Evolutionary conservation across 2,797 vertebrate species (phyloP), one percentile per base, ranked within the genome.

Genomic region (Sebastes iracundus): DNA sequence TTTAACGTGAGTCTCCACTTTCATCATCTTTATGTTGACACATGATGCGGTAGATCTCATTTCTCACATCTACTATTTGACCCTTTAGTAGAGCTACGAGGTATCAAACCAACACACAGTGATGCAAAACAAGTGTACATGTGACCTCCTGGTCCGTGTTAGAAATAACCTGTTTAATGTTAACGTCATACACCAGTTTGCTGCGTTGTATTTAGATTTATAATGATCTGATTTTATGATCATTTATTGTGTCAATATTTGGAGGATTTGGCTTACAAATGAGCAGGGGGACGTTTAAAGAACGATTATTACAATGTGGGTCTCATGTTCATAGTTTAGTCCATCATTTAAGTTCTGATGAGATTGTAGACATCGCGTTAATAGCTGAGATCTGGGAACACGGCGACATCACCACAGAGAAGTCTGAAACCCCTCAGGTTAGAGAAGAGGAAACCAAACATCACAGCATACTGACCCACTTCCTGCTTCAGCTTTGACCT

Each of bases 1-100:
- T 95, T 96, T 99, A 95, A 99, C 98, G 99, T 99, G 95, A 99
- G 98, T 91, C 58, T 72, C n/a, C 22, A 18, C 4, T 32, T 25
- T 5, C 6, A 7, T 38, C 1, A 14, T 67, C 16, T 18, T 49
- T 3, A 20, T 28, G 14, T 49, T 9, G 53, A 78, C 18, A 28
- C 18, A 28, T 30, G 14, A n/a, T 30, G 14, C 30, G 58, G 2
- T 56, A 6, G 14, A 27, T 68, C 7, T 59, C 27, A 59, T 35
- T 68, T n/a, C 16, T 72, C 14, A 32, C 32, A 2, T 62, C 9
- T 61, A 25, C 7, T 22, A 0, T 64, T 59, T 13, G 27, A 32
- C 30, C 4, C 35, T 38, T 14, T 5, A 25, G 0, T 52, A 14
- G 13, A 32, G 28, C 28, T 35, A 25, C 23, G 22, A 64, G n/a